A percentile compares a stretch with the other conserved stretches of the same genome.
These are phyloP conservation scores for Perdita meconis DNA, from an alignment of 2,888 invertebrate species.

Conservation along the genomic window DNA sequence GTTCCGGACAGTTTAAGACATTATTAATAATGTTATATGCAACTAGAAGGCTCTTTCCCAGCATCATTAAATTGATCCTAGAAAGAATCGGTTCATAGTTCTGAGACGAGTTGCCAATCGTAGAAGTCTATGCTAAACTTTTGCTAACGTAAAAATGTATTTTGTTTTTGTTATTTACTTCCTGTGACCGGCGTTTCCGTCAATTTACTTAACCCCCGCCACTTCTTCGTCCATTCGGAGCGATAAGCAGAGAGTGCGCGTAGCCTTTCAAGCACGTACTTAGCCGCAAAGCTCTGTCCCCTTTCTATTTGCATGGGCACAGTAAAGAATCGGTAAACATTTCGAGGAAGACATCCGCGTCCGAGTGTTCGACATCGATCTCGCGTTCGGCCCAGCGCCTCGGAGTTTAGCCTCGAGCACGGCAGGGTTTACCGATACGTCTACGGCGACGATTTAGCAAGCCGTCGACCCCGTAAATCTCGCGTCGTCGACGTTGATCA, in stretches of 20 bases:
- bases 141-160: too few species aligned
- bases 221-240: slow-evolving; percentile 32
- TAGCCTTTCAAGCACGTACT: slow-evolving; percentile 8
- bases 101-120: too few species aligned
- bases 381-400: too few species aligned
- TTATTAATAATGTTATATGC: too few species aligned
- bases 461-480: slow-evolving; percentile 21
- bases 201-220: background rate
- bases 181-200: background rate
- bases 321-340: background rate
- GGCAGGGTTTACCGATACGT: slow-evolving; percentile 14
- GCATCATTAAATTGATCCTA: too few species aligned
- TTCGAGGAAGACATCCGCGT: slow-evolving; percentile 4
- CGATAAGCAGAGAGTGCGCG: background rate
- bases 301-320: slow-evolving; percentile 26
- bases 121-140: too few species aligned
- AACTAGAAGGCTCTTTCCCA: too few species aligned
- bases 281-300: slow-evolving; percentile 15
- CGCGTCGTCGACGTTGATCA: slow-evolving; percentile 51
- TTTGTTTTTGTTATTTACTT: too few species aligned
- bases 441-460: slow-evolving; percentile 22
- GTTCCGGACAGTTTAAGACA: too few species aligned
- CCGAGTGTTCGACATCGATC: slow-evolving; percentile 9
- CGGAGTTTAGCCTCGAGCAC: background rate
- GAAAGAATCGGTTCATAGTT: too few species aligned